Evolutionary conservation across 2,113 vertebrate species (phyloP), one percentile per base, ranked within the genome.

Genomic region (Pterophyllum scalare): DNA sequence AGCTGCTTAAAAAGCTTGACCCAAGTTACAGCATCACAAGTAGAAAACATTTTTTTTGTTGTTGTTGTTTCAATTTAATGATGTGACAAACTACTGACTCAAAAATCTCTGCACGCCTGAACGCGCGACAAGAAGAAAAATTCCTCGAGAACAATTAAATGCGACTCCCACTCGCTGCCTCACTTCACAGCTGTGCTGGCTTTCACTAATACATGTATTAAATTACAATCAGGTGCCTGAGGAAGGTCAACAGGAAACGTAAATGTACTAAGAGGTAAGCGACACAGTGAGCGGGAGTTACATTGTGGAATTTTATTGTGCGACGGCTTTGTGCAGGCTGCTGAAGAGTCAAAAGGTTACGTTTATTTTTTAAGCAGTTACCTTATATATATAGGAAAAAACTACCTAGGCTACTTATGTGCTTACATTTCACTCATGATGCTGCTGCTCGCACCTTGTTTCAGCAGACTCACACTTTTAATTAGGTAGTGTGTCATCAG

Each of bases 31-130:
- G 17, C 40, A 67, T 67, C 22, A 7, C 62, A 0, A 0, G 38
- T 38, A 67, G 64, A 67, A 46, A 67, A 67, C 17, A 67, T 67
- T 67, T 67, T 67, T 33, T 67, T 38, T 17, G n/a, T n/a, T n/a
- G n/a, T n/a, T n/a, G n/a, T n/a, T n/a, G 22, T 67, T 67, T 67
- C 14, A 19, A 46, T 46, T 46, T 67, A 46, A 67, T 46, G 43
- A 46, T 46, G 40, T 67, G 64, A 67, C 64, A 26, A 65, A 65
- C 62, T 14, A 65, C 62, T 24, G 22, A 43, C 43, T 43, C 38
- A 65, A 17, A 38, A 38, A 38, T 38, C 35, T 38, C 35, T 38
- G 35, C 35, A 38, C 35, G 9, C 35, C 35, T 38, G 2, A 38
- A 3, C 10, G 35, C 10, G 35, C 12, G 40, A 43, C 40, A 43